A percentile compares a stretch with the other conserved stretches of the same genome.
These are phyloP conservation scores for Heliangelus exortis DNA, from an alignment of 2,797 vertebrate species.

Conservation along the genomic window DNA sequence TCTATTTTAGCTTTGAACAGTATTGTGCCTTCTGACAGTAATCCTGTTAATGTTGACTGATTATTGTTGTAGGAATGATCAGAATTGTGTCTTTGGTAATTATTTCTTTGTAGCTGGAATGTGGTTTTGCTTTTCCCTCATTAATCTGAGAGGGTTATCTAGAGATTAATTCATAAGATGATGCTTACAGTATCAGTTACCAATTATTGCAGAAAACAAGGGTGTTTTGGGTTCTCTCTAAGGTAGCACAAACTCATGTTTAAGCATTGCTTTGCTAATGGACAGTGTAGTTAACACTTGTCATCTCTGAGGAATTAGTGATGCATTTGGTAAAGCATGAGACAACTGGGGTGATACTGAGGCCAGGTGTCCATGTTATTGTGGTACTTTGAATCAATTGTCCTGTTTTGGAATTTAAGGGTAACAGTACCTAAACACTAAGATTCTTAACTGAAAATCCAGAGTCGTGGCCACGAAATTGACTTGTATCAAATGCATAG, in stretches of 20 bases:
- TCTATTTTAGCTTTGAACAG: neutral
- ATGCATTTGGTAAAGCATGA: neutral
- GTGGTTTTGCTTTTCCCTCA: neutral
- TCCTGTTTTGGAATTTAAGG: neutral
- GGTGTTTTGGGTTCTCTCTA: neutral
- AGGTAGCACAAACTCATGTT: neutral
- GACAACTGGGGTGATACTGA: neutral
- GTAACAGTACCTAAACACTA: neutral
- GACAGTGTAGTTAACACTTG: neutral
- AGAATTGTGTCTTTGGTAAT: neutral
- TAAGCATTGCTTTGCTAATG: neutral
- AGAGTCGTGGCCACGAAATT: neutral
- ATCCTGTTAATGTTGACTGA: neutral
- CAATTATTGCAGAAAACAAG: neutral
- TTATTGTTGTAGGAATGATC: neutral
- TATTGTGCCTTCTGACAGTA: neutral
- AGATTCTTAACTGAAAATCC: neutral
- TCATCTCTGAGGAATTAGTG: neutral
- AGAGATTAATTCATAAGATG: neutral
- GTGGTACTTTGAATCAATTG: neutral
- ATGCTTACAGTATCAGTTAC: neutral
- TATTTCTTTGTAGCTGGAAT: neutral
- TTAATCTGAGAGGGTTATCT: neutral
- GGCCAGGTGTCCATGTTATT: neutral
- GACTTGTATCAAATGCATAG: neutral